These are phyloP conservation scores for Mnemiopsis leidyi DNA, from an alignment of 37 sponge, comb jelly and placozoan genomes.

Conservation along the genomic window DNA sequence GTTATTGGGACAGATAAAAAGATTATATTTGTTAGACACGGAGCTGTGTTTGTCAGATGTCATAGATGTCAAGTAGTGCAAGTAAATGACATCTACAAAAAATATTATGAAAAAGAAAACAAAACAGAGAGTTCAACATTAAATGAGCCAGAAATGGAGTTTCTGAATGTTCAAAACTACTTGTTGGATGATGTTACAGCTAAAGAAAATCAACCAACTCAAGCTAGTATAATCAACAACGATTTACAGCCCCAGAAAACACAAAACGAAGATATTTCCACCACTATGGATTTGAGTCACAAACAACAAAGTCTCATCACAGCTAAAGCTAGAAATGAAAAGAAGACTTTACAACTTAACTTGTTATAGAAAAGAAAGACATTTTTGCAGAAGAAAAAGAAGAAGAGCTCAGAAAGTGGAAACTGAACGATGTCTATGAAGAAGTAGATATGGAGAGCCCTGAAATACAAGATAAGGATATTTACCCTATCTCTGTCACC, in stretches of 20 bases:
- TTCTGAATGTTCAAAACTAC: neutral
- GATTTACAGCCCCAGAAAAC: neutral
- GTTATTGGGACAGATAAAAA: neutral
- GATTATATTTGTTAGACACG: neutral
- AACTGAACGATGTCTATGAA: neutral
- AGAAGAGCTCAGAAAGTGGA: neutral
- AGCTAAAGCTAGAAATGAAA: neutral
- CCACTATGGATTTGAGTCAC: neutral
- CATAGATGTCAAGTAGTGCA: neutral
- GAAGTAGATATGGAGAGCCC: neutral
- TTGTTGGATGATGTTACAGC: too few relatives aligned
- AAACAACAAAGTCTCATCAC: neutral
- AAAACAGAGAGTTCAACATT: neutral
- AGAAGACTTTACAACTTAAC: neutral
- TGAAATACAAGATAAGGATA: too few relatives aligned
- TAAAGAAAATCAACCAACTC: too few relatives aligned
- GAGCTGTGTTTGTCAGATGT: neutral
- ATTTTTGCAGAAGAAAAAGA: neutral
- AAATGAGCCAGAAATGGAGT: neutral
- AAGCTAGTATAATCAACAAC: too few relatives aligned
- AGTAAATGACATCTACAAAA: neutral
- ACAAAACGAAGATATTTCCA: neutral
- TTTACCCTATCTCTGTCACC: neutral
- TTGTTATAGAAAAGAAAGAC: neutral
- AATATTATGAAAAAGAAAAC: neutral